Evolutionary conservation across 2,113 vertebrate genomes (phyloP).

Genomic region (Hippocampus abdominalis): DNA sequence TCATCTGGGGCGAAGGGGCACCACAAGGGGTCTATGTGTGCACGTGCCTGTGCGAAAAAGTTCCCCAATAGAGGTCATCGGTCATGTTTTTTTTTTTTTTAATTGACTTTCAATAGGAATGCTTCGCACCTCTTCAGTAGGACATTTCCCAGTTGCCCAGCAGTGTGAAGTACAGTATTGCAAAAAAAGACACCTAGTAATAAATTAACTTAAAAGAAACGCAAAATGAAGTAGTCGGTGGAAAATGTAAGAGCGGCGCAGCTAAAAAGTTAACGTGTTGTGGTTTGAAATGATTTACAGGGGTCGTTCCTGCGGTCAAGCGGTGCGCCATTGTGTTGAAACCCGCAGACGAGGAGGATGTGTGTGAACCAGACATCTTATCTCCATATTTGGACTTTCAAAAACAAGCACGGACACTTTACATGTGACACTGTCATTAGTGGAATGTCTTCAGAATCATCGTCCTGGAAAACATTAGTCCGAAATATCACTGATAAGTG

Average conservation of each 20-base stretch:
- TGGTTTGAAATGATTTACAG: not conserved
- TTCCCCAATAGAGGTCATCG: no score
- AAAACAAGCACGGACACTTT: slow-evolving; percentile 27
- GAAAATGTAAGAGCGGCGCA: not conserved
- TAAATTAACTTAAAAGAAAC: no score
- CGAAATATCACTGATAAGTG: slow-evolving; percentile 52
- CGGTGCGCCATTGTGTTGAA: not conserved
- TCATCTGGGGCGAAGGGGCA: no score
- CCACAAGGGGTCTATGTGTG: no score
- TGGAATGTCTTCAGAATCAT: slow-evolving; percentile 51
- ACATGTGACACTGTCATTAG: slow-evolving; percentile 30
- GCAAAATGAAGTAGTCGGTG: not conserved
- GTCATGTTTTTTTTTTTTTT: no score
- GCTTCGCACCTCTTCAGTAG: no score
- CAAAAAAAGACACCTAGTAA: no score
- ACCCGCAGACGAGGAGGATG: not conserved
- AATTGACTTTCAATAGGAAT: no score
- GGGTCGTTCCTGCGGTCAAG: not conserved
- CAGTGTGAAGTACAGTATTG: no score
- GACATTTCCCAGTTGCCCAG: no score
- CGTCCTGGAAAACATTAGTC: slow-evolving; percentile 39
- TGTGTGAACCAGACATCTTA: slow-evolving; percentile 3
- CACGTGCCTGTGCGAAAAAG: no score
- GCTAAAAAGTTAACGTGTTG: not conserved
- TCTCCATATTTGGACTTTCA: slow-evolving; percentile 25